These are phyloP conservation scores for Lophura nycthemera DNA, from an alignment of 2,113 vertebrate genomes.

Conservation along the genomic window DNA sequence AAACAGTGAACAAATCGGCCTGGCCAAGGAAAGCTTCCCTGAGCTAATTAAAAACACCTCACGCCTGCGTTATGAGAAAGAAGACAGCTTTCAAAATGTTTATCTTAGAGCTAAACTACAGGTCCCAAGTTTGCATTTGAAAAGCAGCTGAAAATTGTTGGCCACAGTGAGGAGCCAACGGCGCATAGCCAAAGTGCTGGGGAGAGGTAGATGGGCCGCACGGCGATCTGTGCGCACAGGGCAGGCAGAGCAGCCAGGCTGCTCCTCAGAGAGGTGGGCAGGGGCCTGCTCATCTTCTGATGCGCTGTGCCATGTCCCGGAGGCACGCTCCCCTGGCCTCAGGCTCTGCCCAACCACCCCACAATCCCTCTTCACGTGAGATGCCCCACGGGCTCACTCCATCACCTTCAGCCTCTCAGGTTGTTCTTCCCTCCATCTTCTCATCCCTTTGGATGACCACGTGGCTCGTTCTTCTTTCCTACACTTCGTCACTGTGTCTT, in stretches of 20 bases:
- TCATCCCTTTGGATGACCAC: neutral
- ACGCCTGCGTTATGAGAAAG: slow-evolving; percentile 24
- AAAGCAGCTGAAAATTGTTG: slow-evolving; percentile 4
- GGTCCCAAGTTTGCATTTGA: slow-evolving; percentile 14
- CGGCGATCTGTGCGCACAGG: neutral
- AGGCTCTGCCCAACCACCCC: neutral
- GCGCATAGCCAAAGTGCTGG: accelerated
- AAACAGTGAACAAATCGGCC: slow-evolving; percentile 48
- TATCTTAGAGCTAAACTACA: slow-evolving; percentile 31
- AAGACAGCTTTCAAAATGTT: slow-evolving; percentile 56
- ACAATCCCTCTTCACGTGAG: neutral
- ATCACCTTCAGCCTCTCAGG: neutral
- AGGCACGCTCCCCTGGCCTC: neutral
- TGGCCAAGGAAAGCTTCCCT: slow-evolving; percentile 46
- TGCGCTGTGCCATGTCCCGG: neutral
- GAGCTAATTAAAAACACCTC: slow-evolving; percentile 57
- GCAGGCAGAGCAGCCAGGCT: accelerated
- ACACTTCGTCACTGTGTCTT: neutral
- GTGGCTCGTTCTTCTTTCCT: neutral
- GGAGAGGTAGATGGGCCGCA: neutral
- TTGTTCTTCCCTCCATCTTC: neutral
- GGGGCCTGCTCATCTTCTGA: neutral
- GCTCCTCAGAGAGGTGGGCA: neutral
- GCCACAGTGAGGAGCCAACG: neutral
- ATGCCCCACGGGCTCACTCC: neutral